phyloP scores from a whole-genome alignment of 2,888 invertebrate genomes.

The Macrosiphum euphorbiae region DNA sequence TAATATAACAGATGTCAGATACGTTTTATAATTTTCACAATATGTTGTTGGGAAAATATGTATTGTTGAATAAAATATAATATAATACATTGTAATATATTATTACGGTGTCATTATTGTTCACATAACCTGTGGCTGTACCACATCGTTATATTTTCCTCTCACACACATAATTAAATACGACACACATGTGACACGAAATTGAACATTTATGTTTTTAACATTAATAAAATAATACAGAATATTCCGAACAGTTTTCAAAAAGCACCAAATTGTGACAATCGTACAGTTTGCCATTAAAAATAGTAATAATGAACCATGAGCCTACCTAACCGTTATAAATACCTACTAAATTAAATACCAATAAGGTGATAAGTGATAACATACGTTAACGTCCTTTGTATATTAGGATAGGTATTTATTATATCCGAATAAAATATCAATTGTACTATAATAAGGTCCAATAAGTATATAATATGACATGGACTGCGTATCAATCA shows the following conservation, averaged over 20 bases:
- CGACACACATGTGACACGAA: conserved; percentile 10
- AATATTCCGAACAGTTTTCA: not conserved
- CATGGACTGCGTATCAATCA: conserved; percentile 24
- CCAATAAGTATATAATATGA: not conserved
- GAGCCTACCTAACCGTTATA: not conserved
- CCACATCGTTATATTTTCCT: not conserved
- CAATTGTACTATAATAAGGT: not conserved
- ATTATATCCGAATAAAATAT: not conserved
- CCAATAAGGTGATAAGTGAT: no score
- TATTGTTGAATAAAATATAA: not conserved
- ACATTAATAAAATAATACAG: not conserved
- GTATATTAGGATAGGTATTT: not conserved
- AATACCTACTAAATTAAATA: not conserved
- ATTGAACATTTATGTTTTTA: not conserved
- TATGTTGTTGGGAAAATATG: conserved; percentile 9
- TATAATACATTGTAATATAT: not conserved
- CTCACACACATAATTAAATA: conserved; percentile 23
- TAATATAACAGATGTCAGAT: no score
- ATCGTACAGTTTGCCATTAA: not conserved
- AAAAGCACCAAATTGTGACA: not conserved
- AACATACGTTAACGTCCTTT: not conserved
- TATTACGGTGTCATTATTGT: not conserved
- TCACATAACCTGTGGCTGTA: not conserved
- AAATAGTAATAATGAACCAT: not conserved
- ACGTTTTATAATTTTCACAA: not conserved